Percentiles rank a stretch among this genome's conserved stretches.
phyloP scores from a whole-genome alignment of 2,888 invertebrate species.

The Nesidiocoris tenuis region DNA sequence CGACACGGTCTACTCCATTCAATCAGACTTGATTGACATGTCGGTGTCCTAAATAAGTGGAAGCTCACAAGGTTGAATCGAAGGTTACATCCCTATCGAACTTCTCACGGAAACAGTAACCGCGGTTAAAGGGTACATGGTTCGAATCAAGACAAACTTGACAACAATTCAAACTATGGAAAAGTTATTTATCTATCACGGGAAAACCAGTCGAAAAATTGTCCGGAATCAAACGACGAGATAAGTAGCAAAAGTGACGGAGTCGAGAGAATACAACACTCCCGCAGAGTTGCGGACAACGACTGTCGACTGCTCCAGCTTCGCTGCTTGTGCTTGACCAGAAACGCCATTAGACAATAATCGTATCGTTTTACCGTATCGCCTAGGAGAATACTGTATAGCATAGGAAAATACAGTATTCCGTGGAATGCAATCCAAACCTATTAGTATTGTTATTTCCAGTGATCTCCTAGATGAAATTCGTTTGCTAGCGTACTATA shows the following conservation, averaged over 20 bases:
- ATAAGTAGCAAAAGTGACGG: not conserved
- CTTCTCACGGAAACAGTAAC: slow-evolving; percentile 7
- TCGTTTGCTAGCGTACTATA: no score
- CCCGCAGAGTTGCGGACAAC: not conserved
- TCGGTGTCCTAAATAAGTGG: slow-evolving; percentile 32
- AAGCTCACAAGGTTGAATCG: slow-evolving; percentile 32
- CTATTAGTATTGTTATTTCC: no score
- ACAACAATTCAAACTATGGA: no score
- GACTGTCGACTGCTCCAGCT: not conserved
- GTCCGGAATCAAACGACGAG: not conserved
- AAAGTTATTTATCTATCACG: no score
- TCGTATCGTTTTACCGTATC: no score
- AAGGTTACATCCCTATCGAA: slow-evolving; percentile 27
- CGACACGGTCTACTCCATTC: not conserved
- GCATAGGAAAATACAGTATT: no score
- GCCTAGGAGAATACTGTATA: no score
- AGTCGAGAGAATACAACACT: not conserved
- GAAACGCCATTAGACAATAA: no score
- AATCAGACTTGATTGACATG: slow-evolving; percentile 22
- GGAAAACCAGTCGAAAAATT: not conserved
- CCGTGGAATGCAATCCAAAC: no score
- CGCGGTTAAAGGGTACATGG: not conserved
- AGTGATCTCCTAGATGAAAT: no score
- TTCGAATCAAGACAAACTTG: not conserved
- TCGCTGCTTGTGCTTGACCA: no score